phyloP scores from a whole-genome alignment of 2,113 vertebrate genomes.

The Lepidothrix coronata region DNA sequence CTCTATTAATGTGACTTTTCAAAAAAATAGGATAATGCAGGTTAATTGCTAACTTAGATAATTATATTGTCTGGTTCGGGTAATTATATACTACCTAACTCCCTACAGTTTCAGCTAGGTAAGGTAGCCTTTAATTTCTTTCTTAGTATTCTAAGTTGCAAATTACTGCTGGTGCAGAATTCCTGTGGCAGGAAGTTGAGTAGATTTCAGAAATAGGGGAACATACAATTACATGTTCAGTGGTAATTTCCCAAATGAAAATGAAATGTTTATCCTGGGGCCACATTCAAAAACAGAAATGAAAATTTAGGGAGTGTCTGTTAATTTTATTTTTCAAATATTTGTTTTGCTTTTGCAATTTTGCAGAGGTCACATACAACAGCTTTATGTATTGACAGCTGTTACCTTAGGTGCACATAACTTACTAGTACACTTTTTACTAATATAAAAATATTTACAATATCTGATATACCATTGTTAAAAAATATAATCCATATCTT shows the following conservation, averaged over 20 bases:
- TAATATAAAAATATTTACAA: background rate
- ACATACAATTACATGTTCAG: background rate
- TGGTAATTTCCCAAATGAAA: background rate
- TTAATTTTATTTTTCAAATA: background rate
- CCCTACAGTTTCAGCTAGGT: background rate
- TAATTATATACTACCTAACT: constrained; percentile 1
- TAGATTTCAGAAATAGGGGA: background rate
- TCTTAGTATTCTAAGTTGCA: background rate
- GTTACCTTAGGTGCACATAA: background rate
- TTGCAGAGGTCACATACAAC: background rate
- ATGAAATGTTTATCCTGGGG: background rate
- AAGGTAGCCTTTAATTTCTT: background rate
- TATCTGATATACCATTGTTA: background rate
- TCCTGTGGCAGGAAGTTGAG: background rate
- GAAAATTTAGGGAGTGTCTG: background rate
- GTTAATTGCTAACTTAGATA: background rate
- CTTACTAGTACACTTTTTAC: background rate
- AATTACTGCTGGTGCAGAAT: background rate
- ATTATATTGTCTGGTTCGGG: background rate
- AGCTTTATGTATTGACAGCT: background rate
- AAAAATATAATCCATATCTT: background rate
- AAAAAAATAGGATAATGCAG: background rate
- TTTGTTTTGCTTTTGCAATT: background rate
- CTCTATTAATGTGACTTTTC: background rate
- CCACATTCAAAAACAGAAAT: background rate